Percentiles rank a stretch among this genome's conserved stretches.
These are phyloP conservation scores for Saccostrea glomerata DNA, from an alignment of 1,140 invertebrate species.

Conservation along the genomic window DNA sequence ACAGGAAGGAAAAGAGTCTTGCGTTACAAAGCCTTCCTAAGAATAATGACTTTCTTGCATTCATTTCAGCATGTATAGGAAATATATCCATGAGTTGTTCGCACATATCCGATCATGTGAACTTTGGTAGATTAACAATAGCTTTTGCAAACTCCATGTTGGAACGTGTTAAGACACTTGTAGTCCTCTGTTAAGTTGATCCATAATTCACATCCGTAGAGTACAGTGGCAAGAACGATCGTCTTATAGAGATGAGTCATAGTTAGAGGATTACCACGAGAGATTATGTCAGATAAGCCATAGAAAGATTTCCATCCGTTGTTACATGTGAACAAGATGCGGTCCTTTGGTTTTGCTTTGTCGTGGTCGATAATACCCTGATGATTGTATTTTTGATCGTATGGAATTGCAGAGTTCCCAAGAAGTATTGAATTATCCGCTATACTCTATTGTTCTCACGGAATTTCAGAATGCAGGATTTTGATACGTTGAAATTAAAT, in stretches of 20 bases:
- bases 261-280: slow-evolving; percentile 13
- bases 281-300: slow-evolving; percentile 21
- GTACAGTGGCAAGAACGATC: too few species aligned
- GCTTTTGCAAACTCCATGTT: slow-evolving; percentile 39
- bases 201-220: slow-evolving; percentile 35
- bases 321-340: slow-evolving; percentile 11
- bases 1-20: slow-evolving; percentile 21
- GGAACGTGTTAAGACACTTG: slow-evolving; percentile 1
- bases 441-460: background rate
- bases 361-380: background rate
- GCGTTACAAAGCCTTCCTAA: slow-evolving; percentile 37
- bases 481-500: background rate
- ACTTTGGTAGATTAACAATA: background rate
- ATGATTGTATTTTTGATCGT: background rate
- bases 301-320: slow-evolving; percentile 23
- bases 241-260: background rate
- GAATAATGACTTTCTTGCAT: slow-evolving; percentile 37
- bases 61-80: slow-evolving; percentile 15
- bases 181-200: slow-evolving; percentile 8
- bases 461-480: background rate
- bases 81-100: too few species aligned
- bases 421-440: background rate
- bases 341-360: background rate
- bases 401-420: background rate
- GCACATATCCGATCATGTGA: too few species aligned